Conservation (phyloP, 1,140 invertebrate species). For the Propsilocerus akamusi region DNA sequence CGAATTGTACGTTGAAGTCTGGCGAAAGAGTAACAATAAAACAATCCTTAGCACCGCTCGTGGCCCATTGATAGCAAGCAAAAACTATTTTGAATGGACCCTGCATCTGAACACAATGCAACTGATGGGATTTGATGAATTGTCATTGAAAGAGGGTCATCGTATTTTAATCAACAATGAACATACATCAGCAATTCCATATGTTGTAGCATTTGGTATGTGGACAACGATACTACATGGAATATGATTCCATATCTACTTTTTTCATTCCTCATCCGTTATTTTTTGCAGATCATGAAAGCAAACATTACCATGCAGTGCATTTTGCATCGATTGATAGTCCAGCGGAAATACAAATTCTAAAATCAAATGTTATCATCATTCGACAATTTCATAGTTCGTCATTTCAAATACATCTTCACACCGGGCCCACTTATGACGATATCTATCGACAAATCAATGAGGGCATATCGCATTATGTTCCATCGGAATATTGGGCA, state of each 20-base stretch:
- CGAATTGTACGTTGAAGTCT: not conserved
- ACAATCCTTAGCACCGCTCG: not conserved
- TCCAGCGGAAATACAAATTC: not conserved
- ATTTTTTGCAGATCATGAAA: not conserved
- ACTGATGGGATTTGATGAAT: not conserved
- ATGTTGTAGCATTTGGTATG: not conserved
- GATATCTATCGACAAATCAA: not conserved
- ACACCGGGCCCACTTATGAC: not conserved
- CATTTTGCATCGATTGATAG: not conserved
- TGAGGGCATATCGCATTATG: too few species aligned
- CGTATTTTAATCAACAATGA: not conserved
- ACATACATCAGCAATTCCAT: not conserved
- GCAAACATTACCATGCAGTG: not conserved
- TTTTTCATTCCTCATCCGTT: too few species aligned
- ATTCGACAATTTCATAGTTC: not conserved
- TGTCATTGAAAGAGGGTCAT: not conserved
- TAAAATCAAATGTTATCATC: slow-evolving; percentile 1
- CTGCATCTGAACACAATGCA: not conserved
- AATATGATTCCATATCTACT: not conserved
- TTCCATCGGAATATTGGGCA: not conserved
- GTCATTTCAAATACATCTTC: not conserved
- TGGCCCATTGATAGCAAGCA: not conserved
- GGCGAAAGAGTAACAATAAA: not conserved
- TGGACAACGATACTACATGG: not conserved
- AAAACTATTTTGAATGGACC: not conserved